phyloP scores from a whole-genome alignment of 2,113 vertebrate genomes.

The Benitochromis conjunctus region DNA sequence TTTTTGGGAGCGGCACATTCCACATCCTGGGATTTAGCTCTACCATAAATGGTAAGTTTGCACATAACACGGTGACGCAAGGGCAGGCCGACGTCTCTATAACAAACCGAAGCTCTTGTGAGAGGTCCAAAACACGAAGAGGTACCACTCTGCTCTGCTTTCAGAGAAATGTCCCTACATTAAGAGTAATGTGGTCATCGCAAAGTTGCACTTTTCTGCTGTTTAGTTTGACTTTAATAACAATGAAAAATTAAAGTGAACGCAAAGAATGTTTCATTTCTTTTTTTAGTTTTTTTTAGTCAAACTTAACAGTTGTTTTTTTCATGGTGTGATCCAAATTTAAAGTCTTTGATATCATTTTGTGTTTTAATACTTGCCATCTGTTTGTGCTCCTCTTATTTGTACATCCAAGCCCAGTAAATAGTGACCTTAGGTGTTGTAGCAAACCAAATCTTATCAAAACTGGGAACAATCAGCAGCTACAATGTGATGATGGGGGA shows the following conservation, averaged over 20 bases:
- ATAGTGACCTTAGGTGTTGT: neutral
- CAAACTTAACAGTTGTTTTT: neutral
- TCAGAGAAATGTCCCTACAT: neutral
- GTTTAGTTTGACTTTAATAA: neutral
- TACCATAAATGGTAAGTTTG: slow-evolving; percentile 80
- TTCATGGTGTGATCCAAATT: neutral
- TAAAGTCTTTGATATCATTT: neutral
- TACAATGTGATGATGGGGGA: no score
- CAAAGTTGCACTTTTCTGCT: neutral
- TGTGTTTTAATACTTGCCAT: neutral
- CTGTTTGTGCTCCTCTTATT: neutral
- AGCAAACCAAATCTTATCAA: neutral
- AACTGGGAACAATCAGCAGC: neutral
- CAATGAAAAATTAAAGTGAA: neutral
- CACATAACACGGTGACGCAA: slow-evolving; percentile 68
- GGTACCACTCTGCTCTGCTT: slow-evolving; percentile 18
- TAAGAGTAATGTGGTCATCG: neutral
- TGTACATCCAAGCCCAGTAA: neutral
- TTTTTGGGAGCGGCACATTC: slow-evolving; percentile 75
- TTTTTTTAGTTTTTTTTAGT: neutral
- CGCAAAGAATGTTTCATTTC: neutral
- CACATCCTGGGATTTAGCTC: slow-evolving; percentile 76
- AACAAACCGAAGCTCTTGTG: slow-evolving; percentile 49
- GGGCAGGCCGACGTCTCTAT: slow-evolving; percentile 46
- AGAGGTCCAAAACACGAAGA: neutral